A percentile compares a stretch with the other conserved stretches of the same genome.
These are phyloP conservation scores for Philereme transversata DNA, from an alignment of 2,888 invertebrate species.

Conservation along the genomic window DNA sequence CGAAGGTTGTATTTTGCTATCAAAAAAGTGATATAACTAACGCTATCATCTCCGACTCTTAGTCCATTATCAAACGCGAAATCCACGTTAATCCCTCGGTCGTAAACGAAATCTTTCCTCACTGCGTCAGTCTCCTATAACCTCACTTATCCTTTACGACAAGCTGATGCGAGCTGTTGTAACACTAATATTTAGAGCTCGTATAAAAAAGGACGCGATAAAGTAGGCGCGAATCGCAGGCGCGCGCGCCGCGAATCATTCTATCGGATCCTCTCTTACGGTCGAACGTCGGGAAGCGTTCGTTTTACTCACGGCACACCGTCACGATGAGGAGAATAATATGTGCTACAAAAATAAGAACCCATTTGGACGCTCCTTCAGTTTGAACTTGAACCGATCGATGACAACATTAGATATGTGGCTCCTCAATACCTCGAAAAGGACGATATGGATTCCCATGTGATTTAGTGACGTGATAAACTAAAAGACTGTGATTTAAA, in stretches of 20 bases:
- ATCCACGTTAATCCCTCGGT: conserved; percentile 74
- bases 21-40: conserved; percentile 64
- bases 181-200: conserved; percentile 77
- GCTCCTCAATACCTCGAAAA: conserved; percentile 49
- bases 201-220: conserved; percentile 77
- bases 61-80: conserved; percentile 67
- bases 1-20: conserved; percentile 47
- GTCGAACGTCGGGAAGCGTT: conserved; percentile 73
- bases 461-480: conserved; percentile 51
- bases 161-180: conserved; percentile 74
- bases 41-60: conserved; percentile 47
- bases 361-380: conserved; percentile 43
- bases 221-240: conserved; percentile 51
- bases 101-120: conserved; percentile 80
- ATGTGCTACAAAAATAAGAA: conserved; percentile 57
- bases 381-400: conserved; percentile 48
- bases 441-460: conserved; percentile 65
- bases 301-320: conserved; percentile 32
- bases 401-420: conserved; percentile 51
- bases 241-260: conserved; percentile 75
- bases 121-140: conserved; percentile 71
- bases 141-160: conserved; percentile 81
- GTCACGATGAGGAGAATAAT: conserved; percentile 50
- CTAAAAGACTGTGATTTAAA: conserved; percentile 45
- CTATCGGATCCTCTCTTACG: conserved; percentile 64